Conservation (phyloP, 2,113 vertebrate species). For the Datnioides undecimradiatus region DNA sequence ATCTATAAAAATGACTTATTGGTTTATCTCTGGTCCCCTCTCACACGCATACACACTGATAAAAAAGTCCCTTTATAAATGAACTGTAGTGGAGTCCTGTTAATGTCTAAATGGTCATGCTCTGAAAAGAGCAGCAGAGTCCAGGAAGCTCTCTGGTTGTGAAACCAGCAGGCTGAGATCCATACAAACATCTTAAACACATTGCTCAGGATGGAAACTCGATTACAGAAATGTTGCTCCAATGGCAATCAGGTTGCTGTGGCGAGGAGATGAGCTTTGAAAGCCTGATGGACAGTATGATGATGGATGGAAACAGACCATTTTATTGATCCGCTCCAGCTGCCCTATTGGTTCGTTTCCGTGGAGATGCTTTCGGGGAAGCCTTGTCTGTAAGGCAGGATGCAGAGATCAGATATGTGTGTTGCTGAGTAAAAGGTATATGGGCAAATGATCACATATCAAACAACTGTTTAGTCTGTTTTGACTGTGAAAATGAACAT, state of each 20-base stretch:
- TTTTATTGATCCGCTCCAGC: constrained; percentile 80
- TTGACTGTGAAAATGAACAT: constrained; percentile 50
- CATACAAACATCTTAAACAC: constrained; percentile 15
- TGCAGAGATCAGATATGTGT: constrained; percentile 18
- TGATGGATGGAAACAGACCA: neutral
- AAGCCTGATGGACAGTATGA: constrained; percentile 38
- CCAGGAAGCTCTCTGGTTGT: constrained; percentile 20
- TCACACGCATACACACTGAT: constrained; percentile 18
- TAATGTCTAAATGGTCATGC: constrained; percentile 34
- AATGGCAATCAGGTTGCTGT: constrained; percentile 24
- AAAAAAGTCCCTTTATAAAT: constrained; percentile 34
- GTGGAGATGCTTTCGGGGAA: constrained; percentile 83
- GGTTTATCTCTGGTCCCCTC: constrained; percentile 12
- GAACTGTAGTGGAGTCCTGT: constrained; percentile 22
- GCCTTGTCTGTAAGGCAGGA: constrained; percentile 78
- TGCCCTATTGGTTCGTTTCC: constrained; percentile 83
- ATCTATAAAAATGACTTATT: constrained; percentile 8
- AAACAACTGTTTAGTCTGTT: neutral
- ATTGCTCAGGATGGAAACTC: constrained; percentile 6
- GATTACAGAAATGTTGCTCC: constrained; percentile 34
- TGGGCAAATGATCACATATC: neutral
- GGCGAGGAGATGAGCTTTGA: constrained; percentile 35
- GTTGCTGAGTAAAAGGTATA: neutral
- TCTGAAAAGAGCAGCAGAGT: constrained; percentile 26
- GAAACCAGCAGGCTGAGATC: constrained; percentile 9